Evolutionary conservation across 1,140 invertebrate genomes (phyloP).

Genomic region (Ylistrum balloti): DNA sequence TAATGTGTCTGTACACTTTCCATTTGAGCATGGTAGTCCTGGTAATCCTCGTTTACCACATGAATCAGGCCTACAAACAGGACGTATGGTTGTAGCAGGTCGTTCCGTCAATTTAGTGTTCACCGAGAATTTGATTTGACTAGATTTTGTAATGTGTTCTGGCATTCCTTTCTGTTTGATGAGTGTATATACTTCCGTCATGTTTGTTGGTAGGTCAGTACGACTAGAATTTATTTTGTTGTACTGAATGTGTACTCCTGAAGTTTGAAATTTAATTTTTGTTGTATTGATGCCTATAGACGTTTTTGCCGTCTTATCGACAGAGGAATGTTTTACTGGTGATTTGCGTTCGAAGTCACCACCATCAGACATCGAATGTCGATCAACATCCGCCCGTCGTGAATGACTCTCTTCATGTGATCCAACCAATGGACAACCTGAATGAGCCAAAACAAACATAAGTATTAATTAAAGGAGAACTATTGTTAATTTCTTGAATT

Average conservation of each 20-base stretch:
- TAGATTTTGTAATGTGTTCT: not conserved
- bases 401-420: not conserved
- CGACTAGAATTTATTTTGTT: not conserved
- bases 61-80: not conserved
- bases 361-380: not conserved
- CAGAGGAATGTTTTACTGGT: not conserved
- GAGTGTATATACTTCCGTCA: not conserved
- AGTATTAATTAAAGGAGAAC: no score
- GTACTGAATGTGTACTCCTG: not conserved
- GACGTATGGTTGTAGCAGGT: no score
- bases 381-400: not conserved
- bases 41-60: not conserved
- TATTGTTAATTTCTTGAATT: no score
- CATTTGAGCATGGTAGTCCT: not conserved
- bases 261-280: not conserved
- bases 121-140: not conserved
- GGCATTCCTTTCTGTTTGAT: not conserved
- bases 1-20: not conserved
- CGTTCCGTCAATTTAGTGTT: no score
- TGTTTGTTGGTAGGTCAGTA: not conserved
- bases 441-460: no score
- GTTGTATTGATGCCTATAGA: not conserved
- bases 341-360: not conserved
- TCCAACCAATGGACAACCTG: no score
- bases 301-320: not conserved